Base-by-base conservation (phyloP, 1,140 invertebrate genomes). In the Trichoplusia ni region DNA sequence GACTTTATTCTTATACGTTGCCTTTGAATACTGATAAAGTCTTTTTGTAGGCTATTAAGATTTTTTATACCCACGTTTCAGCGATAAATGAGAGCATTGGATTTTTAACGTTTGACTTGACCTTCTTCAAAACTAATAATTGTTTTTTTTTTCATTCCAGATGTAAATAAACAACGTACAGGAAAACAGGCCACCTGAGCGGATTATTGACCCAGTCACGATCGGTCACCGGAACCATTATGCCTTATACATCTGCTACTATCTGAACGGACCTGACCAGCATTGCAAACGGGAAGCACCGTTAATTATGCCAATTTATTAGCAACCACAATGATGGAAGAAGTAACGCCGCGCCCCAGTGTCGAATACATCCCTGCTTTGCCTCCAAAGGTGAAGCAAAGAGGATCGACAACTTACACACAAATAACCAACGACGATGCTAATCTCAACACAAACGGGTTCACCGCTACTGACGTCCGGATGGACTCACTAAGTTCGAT, bases 401-500 rank as follows among this genome's bases (percentile, higher is more conserved):
- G 73, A 64, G 82, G 82, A 53, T 78, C 82, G 42, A 87, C 86
- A 16, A 89, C 86, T 67, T 87, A 87, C 81, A 90, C 86, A 53
- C 83, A 87, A 73, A 89, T 89, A 58, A 82, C 75, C n/a, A 77
- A 54, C 56, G 81, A 88, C 54, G 82, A 83, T 64, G 42, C 67
- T 33, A 70, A 72, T 65, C 68, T 79, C 8, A 80, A 73, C 63
- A 59, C 79, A 71, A 87, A 88, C 71, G 85, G 80, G 72, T 82
- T 76, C 54, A 67, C 66, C 44, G 59, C 63, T 42, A 70, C 64
- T 56, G 79, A 84, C 66, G 71, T 74, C 67, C 79, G 79, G 62
- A 80, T 87, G 72, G 84, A 89, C 65, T 85, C 83, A 67, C 76
- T 86, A 72, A 87, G 88, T 89, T 90, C 88, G 86, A 89, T 89